Evolutionary conservation across 2,113 vertebrate genomes (phyloP).

Genomic region (Onychostruthus taczanowskii): DNA sequence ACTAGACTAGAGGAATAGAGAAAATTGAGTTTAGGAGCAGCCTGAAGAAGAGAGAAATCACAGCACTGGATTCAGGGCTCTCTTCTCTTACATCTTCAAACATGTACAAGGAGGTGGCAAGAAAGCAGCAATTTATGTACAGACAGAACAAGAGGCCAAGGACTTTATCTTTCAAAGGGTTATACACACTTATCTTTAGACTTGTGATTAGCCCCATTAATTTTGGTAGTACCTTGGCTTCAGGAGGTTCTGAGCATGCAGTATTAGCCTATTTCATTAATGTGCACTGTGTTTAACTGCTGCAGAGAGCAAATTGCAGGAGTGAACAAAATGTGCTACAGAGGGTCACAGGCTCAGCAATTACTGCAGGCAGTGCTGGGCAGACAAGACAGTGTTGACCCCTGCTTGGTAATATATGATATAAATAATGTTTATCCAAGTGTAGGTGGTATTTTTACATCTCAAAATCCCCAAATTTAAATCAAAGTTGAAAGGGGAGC

Average conservation of each 20-base stretch:
- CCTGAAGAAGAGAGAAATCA: not conserved
- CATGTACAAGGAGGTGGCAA: not conserved
- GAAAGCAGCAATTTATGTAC: not conserved
- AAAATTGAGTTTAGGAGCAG: not conserved
- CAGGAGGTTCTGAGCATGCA: not conserved
- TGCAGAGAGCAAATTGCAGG: not conserved
- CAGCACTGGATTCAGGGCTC: not conserved
- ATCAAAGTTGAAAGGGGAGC: not conserved
- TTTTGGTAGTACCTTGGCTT: not conserved
- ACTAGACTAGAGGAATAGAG: not conserved
- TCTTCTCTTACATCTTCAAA: not conserved
- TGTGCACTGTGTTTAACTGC: not conserved
- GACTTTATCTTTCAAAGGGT: not conserved
- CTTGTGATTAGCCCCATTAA: not conserved
- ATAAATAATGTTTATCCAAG: not conserved
- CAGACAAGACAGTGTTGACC: not conserved
- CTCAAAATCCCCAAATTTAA: not conserved
- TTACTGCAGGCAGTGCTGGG: not conserved
- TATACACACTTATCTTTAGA: not conserved
- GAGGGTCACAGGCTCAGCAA: not conserved
- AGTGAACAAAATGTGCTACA: not conserved
- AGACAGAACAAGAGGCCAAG: not conserved
- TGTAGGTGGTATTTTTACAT: not conserved
- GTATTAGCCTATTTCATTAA: not conserved
- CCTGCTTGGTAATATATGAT: not conserved